Percentiles rank a stretch among this genome's conserved stretches.
Evolutionary conservation across 2,797 vertebrate species (phyloP).

Genomic region (Peromyscus aztecus): DNA sequence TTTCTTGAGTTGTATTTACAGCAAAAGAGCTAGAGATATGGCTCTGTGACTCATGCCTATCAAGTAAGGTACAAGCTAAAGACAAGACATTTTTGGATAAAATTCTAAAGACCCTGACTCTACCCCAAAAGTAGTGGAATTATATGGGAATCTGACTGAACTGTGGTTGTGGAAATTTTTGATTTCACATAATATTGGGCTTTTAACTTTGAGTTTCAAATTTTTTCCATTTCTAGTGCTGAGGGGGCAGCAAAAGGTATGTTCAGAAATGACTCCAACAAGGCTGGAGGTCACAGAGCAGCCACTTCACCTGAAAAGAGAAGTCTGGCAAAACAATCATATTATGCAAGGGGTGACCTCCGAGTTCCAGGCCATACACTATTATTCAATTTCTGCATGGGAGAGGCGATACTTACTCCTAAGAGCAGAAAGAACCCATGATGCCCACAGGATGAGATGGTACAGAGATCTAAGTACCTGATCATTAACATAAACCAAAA

Average conservation of each 20-base stretch:
- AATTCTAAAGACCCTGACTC: slow-evolving; percentile 21
- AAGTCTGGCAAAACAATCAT: neutral
- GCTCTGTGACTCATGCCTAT: neutral
- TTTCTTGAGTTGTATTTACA: neutral
- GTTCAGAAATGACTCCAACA: neutral
- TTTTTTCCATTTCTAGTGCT: slow-evolving; percentile 38
- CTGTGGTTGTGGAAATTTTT: neutral
- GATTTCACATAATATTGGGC: slow-evolving; percentile 33
- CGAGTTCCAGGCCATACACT: neutral
- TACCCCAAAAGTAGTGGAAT: neutral
- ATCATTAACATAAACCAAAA: neutral
- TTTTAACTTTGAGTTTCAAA: slow-evolving; percentile 7
- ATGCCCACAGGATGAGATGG: neutral
- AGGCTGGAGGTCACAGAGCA: neutral
- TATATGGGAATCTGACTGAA: neutral
- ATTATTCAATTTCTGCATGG: neutral
- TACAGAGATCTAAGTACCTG: neutral
- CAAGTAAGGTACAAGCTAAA: slow-evolving; percentile 20
- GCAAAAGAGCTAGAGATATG: neutral
- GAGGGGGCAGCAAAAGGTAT: neutral
- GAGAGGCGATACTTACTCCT: neutral
- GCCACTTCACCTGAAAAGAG: neutral
- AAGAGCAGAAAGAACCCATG: neutral
- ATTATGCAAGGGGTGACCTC: neutral
- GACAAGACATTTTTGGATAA: neutral